Evolutionary conservation across 2,797 vertebrate genomes (phyloP), one percentile per base, ranked within the genome.

Genomic region (Hirundo rustica): DNA sequence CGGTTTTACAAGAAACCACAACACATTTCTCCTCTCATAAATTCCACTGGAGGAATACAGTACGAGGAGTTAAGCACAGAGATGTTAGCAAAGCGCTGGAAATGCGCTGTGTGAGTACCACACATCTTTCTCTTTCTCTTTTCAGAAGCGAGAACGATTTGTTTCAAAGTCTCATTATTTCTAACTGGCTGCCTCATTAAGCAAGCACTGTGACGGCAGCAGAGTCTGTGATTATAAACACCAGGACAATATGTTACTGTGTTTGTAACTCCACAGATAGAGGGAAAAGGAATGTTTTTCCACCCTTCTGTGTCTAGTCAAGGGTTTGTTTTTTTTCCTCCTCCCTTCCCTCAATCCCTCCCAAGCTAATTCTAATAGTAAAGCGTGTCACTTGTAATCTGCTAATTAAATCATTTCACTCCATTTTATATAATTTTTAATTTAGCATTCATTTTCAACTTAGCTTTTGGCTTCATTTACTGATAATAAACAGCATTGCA

Each of bases 361-460:
- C 96, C 95, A 94, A 96, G 95, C 96, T 97, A 95, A 93, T 96
- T 97, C 96, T 97, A 96, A 96, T 93, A 89, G 89, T 95, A 89
- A 95, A 95, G 62, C 94, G 36, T 96, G 95, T 97, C 93, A 96
- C 96, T 98, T 97, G 96, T 96, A 97, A 97, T 97, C 97, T 97
- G 97, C 97, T 98, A 98, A 98, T 98, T 98, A 98, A 98, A 98
- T 98, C 98, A 98, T 97, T 98, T 98, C 95, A 97, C 96, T 97
- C 96, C 96, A 90, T 97, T 98, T 98, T 97, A 97, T 98, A 97
- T 98, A 98, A 98, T 98, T 98, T 98, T 98, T 98, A 97, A 98
- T 98, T 98, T 98, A 97, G 97, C 97, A 98, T 98, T 98, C 98
- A 98, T 98, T 98, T 98, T 98, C 97, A 97, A 97, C 97, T 97